Evolutionary conservation across 2,888 invertebrate species (phyloP).

Genomic region (Trachelus tabidus): DNA sequence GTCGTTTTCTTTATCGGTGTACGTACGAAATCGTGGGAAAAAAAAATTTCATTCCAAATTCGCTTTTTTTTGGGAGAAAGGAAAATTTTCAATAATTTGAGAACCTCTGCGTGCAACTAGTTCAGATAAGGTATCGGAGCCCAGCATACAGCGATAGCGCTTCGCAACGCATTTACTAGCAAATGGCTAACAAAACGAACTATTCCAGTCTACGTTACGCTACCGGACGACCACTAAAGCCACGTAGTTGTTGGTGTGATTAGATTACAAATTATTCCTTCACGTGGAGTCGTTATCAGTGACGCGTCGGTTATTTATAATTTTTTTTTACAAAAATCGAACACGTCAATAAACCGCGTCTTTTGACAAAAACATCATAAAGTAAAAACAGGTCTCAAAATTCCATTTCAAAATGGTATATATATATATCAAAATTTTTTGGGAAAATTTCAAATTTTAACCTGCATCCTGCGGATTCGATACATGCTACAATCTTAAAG

Average conservation of each 20-base stretch:
- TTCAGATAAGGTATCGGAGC: conserved; percentile 61
- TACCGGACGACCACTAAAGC: conserved; percentile 19
- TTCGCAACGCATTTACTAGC: conserved; percentile 44
- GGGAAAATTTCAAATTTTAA: background rate
- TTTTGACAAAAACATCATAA: background rate
- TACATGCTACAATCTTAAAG: background rate
- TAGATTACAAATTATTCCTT: conserved; percentile 32
- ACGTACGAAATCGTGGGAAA: fast-evolving
- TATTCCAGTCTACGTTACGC: conserved; percentile 1
- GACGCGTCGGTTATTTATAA: background rate
- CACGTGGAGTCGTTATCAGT: background rate
- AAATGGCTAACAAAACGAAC: background rate
- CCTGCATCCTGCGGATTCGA: background rate
- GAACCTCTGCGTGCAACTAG: conserved; percentile 61
- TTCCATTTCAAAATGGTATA: background rate
- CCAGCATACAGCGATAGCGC: conserved; percentile 49
- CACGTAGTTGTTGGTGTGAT: conserved; percentile 22
- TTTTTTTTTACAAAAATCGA: background rate
- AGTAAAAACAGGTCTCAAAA: background rate
- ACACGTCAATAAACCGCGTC: background rate
- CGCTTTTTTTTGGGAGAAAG: background rate
- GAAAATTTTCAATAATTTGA: conserved; percentile 32
- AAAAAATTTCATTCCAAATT: background rate
- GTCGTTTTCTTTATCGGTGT: background rate
- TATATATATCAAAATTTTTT: background rate